Base-by-base conservation (phyloP, 2,113 vertebrate genomes). In the Labeo rohita region DNA sequence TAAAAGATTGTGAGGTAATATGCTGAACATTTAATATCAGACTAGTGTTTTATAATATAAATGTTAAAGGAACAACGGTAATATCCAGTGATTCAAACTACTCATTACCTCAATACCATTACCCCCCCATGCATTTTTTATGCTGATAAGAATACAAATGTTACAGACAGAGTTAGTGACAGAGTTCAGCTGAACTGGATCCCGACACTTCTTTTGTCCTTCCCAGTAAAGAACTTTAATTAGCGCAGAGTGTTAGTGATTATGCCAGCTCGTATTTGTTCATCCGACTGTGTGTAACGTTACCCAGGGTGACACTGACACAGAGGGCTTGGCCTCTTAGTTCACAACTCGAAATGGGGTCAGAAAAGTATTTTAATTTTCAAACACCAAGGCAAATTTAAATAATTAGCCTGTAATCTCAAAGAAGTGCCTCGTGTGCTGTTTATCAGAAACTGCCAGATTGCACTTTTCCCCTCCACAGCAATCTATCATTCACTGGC, bases 391-490 rank as follows among this genome's bases (percentile, higher is more conserved):
- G 28, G 13, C 28, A 54, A 68, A 70, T 70, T 83, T 36, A 52
- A 54, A 70, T 83, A 70, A 83, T 83, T 70, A 83, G 80, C 75
- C 50, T 78, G 28, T 56, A 78, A 78, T 83, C 65, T 70, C 28
- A 83, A 39, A 83, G 65, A 70, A 70, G 43, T 11, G 45, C 47
- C 49, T 54, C 65, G 21, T 52, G 39, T 8, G 63, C 63, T 82
- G 80, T 82, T 82, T 82, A 82, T 82, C 63, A 78, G 54, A 83
- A 61, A 70, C 68, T 76, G 28, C 59, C 84, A 72, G 73, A 70
- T 72, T 63, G 34, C 56, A 85, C 43, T 80, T 77, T 70, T 80
- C 13, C 59, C 28, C 50, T 75, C 81, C 61, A 77, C 63, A 11
- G 66, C 23, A 82, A 76, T 78, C 61, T 78, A 74, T 84, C 65